Evolutionary conservation across 2,113 vertebrate species (phyloP).

Genomic region (Colaptes auratus): DNA sequence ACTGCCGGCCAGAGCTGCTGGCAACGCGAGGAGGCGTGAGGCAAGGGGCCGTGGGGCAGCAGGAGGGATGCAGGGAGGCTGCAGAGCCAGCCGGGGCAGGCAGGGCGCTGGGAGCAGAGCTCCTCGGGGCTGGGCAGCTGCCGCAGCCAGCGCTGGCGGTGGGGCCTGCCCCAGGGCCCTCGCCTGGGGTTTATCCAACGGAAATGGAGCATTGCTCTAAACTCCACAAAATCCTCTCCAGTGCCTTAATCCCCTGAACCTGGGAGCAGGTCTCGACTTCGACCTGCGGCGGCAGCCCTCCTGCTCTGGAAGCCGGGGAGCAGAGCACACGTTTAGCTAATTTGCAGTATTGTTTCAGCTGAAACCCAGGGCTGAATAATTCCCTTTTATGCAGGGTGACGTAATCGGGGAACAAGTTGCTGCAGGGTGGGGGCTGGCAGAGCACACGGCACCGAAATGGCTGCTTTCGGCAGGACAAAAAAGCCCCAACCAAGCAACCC

Average conservation of each 20-base stretch:
- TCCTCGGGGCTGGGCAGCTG: rapidly evolving
- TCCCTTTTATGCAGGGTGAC: conserved; percentile 61
- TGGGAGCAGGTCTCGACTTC: not conserved
- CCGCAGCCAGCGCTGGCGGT: rapidly evolving
- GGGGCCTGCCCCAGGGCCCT: not conserved
- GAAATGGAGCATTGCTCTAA: not conserved
- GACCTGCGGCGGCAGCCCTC: not conserved
- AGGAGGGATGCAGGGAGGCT: not conserved
- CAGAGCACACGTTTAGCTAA: not conserved
- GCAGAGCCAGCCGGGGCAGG: not conserved
- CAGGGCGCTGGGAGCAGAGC: not conserved
- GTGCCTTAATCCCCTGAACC: not conserved
- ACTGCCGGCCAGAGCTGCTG: rapidly evolving
- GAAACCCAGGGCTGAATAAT: conserved; percentile 58
- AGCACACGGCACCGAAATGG: not conserved
- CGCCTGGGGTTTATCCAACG: not conserved
- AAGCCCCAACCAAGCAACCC: not conserved
- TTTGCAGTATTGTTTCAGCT: conserved; percentile 69
- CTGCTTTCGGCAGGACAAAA: not conserved
- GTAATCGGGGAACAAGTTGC: conserved; percentile 40
- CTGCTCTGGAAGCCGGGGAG: not conserved
- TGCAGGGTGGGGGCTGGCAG: conserved; percentile 44
- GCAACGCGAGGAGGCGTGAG: rapidly evolving
- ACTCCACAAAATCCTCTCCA: not conserved
- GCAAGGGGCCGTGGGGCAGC: not conserved